Base-by-base conservation (phyloP, 2,113 vertebrate species). In the Eubucco bourcierii region DNA sequence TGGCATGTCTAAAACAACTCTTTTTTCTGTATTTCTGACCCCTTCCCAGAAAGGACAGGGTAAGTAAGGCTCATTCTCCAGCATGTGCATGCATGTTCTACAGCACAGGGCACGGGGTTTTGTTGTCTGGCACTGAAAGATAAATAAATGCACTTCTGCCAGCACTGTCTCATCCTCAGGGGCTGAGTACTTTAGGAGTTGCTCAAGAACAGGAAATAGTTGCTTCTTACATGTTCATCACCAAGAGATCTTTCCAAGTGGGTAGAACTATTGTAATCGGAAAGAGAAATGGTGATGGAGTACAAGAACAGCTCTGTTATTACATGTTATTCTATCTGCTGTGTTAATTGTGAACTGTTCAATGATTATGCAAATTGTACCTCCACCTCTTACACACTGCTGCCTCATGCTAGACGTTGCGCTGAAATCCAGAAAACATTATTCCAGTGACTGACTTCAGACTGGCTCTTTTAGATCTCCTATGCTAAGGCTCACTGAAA, bases 361-460 rank as follows among this genome's bases (percentile, higher is more conserved):
- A 77, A 76, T 89, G 71, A 17, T 96, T 46, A 93, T 56, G 64
- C 60, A 88, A 90, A 87, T 47, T 65, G 34, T 73, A 75, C 64
- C 67, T 82, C 47, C 72, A 74, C 46, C 46, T 78, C 56, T 87
- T 24, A 64, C 33, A 64, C n/a, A 44, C 1, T 74, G 55, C 87
- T 94, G 82, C 76, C 55, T 88, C 64, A 44, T 11, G 41, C 41
- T 18, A 91, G 31, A 33, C 34, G 37, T 44, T 46, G 61, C 77
- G 71, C 56, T 77, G 61, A 37, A 66, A 93, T 19, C 12, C 56
- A 74, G 25, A 53, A 10, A 79, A 25, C 23, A 80, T 78, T 87
- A 77, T 58, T 33, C 9, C 34, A 75, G 61, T 50, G 85, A 90
- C 61, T 65, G 1, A 89, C 27, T 93, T 89, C 74, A 93, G 53